Evolutionary conservation across 2,888 invertebrate species (phyloP), one percentile per base, ranked within the genome.

Genomic region (Epicampocera succincta): DNA sequence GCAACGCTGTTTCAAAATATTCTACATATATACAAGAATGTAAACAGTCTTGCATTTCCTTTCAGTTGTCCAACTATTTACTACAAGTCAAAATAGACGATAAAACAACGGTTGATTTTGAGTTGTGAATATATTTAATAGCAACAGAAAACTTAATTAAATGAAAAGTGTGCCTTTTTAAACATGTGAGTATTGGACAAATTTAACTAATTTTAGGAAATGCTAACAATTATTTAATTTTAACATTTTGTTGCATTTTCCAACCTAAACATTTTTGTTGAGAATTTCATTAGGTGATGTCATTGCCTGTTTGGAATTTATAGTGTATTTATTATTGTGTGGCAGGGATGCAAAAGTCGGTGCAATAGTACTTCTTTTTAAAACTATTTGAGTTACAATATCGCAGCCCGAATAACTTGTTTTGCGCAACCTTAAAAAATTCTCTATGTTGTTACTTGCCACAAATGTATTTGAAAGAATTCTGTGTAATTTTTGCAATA

Each of bases 281-380:
- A n/a, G n/a, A n/a, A 11, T n/a, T 44, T 42, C 11, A 15, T 60
- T 6, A 42, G 42, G 4, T 60, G 60, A 60, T 44, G 17, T 60
- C 60, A 60, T 42, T 25, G 11, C 6, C 1, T 33, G 8, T 33
- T 33, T 33, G 33, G 33, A 33, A 33, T 9, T 8, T 33, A 1
- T 9, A 8, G 3, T 33, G 5, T 33, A 9, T 33, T 33, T 33
- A 33, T 9, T 9, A 33, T 9, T 33, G 33, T 8, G 33, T 33
- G 33, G n/a, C n/a, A n/a, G n/a, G n/a, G n/a, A n/a, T n/a, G n/a
- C n/a, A n/a, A n/a, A n/a, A n/a, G n/a, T n/a, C n/a, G n/a, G n/a
- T n/a, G n/a, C n/a, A n/a, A n/a, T n/a, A n/a, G n/a, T n/a, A n/a
- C n/a, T n/a, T n/a, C n/a, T n/a, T n/a, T n/a, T n/a, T n/a, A n/a